Conservation (phyloP, 2,888 invertebrate species). For the Macroteleia sp. region DNA sequence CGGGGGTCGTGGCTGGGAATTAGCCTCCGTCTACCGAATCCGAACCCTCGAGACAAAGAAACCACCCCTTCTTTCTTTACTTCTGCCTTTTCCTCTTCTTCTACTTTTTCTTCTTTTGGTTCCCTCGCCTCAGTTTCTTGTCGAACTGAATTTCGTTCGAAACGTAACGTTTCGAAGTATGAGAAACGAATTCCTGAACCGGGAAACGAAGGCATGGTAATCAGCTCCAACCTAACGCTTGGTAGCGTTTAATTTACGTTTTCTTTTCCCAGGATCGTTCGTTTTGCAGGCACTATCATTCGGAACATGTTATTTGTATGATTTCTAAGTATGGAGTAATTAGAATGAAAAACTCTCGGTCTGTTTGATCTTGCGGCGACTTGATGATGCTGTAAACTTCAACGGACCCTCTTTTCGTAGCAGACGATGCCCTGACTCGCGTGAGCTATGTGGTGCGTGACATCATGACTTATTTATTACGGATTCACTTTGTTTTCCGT, state of each 20-base stretch:
- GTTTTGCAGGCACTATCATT: slow-evolving; percentile 15
- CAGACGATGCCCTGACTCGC: slow-evolving; percentile 67
- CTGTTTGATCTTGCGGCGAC: slow-evolving; percentile 75
- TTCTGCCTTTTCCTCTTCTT: neutral
- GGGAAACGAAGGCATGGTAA: slow-evolving; percentile 18
- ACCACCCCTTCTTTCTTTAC: slow-evolving; percentile 40
- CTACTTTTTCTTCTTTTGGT: neutral
- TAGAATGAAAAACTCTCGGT: slow-evolving; percentile 79
- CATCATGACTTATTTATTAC: slow-evolving; percentile 78
- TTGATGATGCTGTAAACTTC: slow-evolving; percentile 71
- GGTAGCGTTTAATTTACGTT: slow-evolving; percentile 14
- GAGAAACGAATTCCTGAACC: neutral
- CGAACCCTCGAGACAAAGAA: slow-evolving; percentile 81
- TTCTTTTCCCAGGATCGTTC: slow-evolving; percentile 5
- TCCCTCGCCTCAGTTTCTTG: slow-evolving; percentile 6
- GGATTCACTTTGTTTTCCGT: slow-evolving; percentile 62
- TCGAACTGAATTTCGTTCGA: slow-evolving; percentile 1
- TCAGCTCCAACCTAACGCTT: neutral
- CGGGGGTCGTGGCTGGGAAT: slow-evolving; percentile 80
- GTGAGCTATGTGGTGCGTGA: slow-evolving; percentile 78
- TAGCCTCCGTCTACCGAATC: slow-evolving; percentile 82
- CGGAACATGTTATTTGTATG: slow-evolving; percentile 68
- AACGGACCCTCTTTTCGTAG: slow-evolving; percentile 46
- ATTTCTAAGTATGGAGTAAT: slow-evolving; percentile 70
- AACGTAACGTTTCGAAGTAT: neutral